Evolutionary conservation across 2,797 vertebrate genomes (phyloP), one percentile per base, ranked within the genome.

Genomic region (Lateolabrax maculatus): DNA sequence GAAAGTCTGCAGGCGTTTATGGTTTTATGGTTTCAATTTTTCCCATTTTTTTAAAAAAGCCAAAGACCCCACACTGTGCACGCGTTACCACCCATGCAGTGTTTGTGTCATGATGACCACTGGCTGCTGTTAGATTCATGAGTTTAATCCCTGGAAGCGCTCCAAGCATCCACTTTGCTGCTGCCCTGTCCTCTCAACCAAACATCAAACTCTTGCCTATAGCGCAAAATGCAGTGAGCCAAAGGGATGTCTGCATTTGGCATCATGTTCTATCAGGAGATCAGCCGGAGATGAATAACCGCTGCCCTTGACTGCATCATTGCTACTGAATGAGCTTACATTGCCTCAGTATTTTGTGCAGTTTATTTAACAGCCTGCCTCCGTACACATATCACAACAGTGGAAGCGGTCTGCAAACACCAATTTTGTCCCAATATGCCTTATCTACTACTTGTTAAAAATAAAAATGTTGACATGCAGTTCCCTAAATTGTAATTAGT

Each of bases 101-200:
- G 86, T 88, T 87, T 81, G 86, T 87, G 83, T 84, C 85, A 83
- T 60, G 87, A 87, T 87, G 89, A 89, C 91, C 90, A 90, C 89
- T 89, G 90, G 85, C 86, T 87, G 86, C 93, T 86, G 89, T 75
- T 91, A 72, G 89, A 88, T 90, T 89, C 90, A 87, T 91, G 88
- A 90, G 86, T 91, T 93, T 90, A 92, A 92, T 93, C 90, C 90
- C 94, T 94, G 94, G 92, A 93, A 90, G 77, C 80, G 75, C 85
- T 93, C 93, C 93, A 94, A 92, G 86, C 93, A 81, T 92, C 91
- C 92, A 92, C 93, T 94, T 92, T 91, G 85, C 91, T 82, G 84
- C 90, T 72, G 89, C 87, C 89, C 92, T 92, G 90, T 92, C 92
- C 92, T 92, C 91, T 89, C 90, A 75, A 87, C 83, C 92, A 84